Base-by-base conservation (phyloP, 92 coral and sea anemone species). In the Bergia sp. region DNA sequence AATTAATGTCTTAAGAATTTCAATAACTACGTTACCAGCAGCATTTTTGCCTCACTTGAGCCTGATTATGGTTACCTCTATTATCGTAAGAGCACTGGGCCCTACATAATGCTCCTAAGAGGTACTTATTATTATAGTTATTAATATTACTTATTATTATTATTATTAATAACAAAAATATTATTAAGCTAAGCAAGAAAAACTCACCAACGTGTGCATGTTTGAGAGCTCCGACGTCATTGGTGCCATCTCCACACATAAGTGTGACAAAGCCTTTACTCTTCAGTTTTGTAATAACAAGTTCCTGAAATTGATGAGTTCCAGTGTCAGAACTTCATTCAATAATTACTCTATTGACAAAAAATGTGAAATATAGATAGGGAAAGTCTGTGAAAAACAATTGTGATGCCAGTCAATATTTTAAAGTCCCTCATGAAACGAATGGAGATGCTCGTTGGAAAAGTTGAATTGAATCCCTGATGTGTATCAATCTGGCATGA, bases 191-290 rank as follows among this genome's bases (percentile, higher is more conserved):
- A 29, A 29, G 29, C 29, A 29, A 29, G 12, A 5, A 7, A 29
- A 43, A 95, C 99, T 79, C 74, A 97, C 99, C 99, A 90, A 97
- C 96, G 89, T 97, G 95, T 77, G 99, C 99, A 88, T 97, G 99
- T 82, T 95, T 97, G 49, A 97, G 96, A 79, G 99, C 99, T 80
- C 99, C 99, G 5, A 97, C 99, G 79, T 97, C 99, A 86, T 97
- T 97, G 36, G 99, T 97, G 5, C 99, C 99, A 76, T 97, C 99
- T 61, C 99, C 99, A 80, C 99, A 97, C 99, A 97, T 97, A 8
- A 97, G 89, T 5, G 99, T 97, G 37, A 95, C 93, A 85, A 92
- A 97, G 12, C 99, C 99, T 85, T 91, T 94, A 82, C 98, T 93
- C 91, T 97, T 97, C 7, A 97, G 93, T 76, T 91, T 95, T 21